Conservation (phyloP, 2,797 vertebrate species). For the Eulemur mongoz region DNA sequence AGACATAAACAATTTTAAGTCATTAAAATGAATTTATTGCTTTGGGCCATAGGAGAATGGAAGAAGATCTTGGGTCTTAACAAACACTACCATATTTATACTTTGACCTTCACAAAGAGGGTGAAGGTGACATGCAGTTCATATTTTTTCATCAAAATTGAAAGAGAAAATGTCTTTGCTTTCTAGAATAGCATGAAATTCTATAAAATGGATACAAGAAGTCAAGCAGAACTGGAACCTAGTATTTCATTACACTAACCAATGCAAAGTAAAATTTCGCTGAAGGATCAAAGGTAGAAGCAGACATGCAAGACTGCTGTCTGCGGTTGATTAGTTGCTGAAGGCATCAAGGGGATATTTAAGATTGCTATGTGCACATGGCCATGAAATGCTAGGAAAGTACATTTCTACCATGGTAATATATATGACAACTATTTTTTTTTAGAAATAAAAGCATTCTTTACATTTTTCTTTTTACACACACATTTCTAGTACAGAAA, state of each 20-base stretch:
- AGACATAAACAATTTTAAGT: not conserved
- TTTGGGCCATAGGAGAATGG: not conserved
- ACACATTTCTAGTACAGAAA: not conserved
- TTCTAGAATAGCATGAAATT: conserved; percentile 14
- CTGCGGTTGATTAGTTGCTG: not conserved
- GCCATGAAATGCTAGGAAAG: not conserved
- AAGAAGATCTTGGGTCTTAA: not conserved
- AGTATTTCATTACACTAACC: not conserved
- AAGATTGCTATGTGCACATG: not conserved
- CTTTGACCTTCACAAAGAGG: conserved; percentile 18
- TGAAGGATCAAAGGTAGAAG: not conserved
- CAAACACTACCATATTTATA: not conserved
- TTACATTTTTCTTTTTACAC: not conserved
- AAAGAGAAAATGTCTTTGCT: not conserved
- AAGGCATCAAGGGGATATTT: not conserved
- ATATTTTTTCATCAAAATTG: not conserved
- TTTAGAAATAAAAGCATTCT: not conserved
- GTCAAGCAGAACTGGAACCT: conserved; percentile 50
- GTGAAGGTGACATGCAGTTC: not conserved
- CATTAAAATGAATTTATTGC: not conserved
- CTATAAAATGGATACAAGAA: conserved; percentile 23
- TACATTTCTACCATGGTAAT: not conserved
- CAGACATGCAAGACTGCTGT: not conserved
- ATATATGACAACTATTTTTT: not conserved
- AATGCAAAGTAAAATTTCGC: not conserved